Conservation (phyloP, 2,888 invertebrate genomes). For the Pachymerium ferrugineum region DNA sequence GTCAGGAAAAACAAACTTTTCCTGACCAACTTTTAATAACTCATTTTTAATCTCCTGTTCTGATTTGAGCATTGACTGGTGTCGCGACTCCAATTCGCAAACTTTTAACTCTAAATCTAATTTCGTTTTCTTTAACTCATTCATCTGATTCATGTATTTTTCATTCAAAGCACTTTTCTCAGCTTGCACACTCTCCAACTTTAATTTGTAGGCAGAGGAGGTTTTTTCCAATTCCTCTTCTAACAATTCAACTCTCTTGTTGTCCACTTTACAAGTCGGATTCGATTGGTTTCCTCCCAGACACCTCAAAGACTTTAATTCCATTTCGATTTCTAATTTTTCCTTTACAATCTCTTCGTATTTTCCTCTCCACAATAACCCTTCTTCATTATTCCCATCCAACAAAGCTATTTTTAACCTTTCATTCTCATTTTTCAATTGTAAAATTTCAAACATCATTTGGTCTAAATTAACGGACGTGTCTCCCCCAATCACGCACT, state of each 20-base stretch:
- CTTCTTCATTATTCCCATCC: neutral
- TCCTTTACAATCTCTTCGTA: neutral
- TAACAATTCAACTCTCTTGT: neutral
- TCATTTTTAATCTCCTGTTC: slow-evolving; percentile 12
- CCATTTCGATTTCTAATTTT: neutral
- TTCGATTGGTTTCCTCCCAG: too few species aligned
- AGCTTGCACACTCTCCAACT: neutral
- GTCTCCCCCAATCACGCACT: neutral
- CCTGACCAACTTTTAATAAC: neutral
- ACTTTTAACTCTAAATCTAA: neutral
- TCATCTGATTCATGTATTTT: neutral
- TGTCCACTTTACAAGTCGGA: neutral
- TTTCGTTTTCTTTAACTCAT: neutral
- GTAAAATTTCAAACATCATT: slow-evolving; percentile 2
- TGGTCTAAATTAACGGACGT: neutral
- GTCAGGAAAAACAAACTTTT: neutral
- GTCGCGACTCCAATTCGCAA: neutral
- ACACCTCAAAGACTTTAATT: neutral
- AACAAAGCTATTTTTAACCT: neutral
- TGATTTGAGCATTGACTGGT: neutral
- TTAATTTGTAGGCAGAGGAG: neutral
- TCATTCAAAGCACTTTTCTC: neutral
- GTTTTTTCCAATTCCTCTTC: neutral
- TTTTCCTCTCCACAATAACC: neutral
- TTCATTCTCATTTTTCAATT: slow-evolving; percentile 22